Conservation (phyloP, 2,888 invertebrate species). For the Oligia fasciuncula region DNA sequence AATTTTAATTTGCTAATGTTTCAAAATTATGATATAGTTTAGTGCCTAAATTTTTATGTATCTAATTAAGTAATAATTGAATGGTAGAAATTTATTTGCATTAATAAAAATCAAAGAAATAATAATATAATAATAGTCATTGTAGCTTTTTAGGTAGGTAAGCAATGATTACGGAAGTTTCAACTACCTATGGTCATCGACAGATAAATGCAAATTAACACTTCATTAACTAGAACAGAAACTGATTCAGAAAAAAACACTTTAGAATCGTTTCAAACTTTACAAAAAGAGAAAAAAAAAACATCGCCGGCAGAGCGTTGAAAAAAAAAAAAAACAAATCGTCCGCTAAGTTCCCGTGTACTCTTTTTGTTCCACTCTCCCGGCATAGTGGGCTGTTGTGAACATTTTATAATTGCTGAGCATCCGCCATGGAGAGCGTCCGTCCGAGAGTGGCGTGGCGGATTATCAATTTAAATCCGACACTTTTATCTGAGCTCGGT, state of each 20-base stretch:
- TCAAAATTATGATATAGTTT: too few relatives aligned
- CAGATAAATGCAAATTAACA: neutral
- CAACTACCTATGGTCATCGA: neutral
- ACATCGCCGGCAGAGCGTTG: neutral
- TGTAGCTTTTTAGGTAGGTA: neutral
- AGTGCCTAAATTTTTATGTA: too few relatives aligned
- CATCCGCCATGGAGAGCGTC: conserved; percentile 26
- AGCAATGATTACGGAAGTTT: neutral
- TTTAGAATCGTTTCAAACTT: conserved; percentile 34
- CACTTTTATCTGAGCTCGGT: conserved; percentile 25
- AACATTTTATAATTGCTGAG: conserved; percentile 60
- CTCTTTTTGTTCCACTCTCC: conserved; percentile 47
- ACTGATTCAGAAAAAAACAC: conserved; percentile 29
- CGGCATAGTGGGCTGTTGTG: conserved; percentile 36
- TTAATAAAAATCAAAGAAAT: too few relatives aligned
- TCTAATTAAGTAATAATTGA: too few relatives aligned
- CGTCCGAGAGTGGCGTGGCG: conserved; percentile 15
- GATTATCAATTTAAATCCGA: conserved; percentile 55
- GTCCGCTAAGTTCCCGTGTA: conserved; percentile 30
- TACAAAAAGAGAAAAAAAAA: conserved; percentile 13
- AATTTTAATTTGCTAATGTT: too few relatives aligned
- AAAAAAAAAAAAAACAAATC: conserved; percentile 24
- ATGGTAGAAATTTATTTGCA: too few relatives aligned
- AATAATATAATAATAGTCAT: too few relatives aligned
- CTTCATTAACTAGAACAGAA: neutral